Conservation (phyloP, 2,113 vertebrate species). For the Diphyllodes magnificus region DNA sequence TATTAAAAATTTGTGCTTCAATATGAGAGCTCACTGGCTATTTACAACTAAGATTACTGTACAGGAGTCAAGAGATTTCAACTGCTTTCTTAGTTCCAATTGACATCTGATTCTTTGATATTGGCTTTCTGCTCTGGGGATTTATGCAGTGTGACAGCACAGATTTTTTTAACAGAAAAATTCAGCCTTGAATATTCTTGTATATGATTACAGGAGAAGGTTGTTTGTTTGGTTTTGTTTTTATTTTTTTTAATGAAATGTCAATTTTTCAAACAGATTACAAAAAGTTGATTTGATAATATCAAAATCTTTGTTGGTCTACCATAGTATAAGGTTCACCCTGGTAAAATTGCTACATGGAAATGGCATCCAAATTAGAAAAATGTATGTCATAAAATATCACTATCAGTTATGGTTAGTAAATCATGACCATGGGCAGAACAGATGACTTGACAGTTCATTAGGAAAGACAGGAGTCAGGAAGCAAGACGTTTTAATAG, state of each 20-base stretch:
- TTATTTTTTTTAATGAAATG: background rate
- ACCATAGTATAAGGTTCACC: background rate
- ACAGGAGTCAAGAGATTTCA: background rate
- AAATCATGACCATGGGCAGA: constrained; percentile 22
- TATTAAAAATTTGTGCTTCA: background rate
- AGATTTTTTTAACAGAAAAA: background rate
- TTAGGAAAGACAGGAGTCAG: constrained; percentile 5
- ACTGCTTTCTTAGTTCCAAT: background rate
- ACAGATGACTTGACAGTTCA: constrained; percentile 17
- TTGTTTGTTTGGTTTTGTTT: background rate
- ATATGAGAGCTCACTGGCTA: background rate
- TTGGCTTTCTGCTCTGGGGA: background rate
- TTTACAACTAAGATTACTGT: background rate
- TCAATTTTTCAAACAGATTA: background rate
- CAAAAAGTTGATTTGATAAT: background rate
- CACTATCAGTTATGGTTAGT: background rate
- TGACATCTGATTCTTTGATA: background rate
- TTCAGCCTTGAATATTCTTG: background rate
- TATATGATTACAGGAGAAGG: background rate
- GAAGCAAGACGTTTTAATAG: background rate
- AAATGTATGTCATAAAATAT: constrained; percentile 14
- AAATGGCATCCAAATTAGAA: background rate
- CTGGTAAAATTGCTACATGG: background rate
- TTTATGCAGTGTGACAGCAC: background rate
- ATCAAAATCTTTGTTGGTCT: background rate